Percentiles rank a stretch among this genome's conserved stretches.
Evolutionary conservation across 2,113 vertebrate genomes (phyloP).

Genomic region (Callospermophilus lateralis): DNA sequence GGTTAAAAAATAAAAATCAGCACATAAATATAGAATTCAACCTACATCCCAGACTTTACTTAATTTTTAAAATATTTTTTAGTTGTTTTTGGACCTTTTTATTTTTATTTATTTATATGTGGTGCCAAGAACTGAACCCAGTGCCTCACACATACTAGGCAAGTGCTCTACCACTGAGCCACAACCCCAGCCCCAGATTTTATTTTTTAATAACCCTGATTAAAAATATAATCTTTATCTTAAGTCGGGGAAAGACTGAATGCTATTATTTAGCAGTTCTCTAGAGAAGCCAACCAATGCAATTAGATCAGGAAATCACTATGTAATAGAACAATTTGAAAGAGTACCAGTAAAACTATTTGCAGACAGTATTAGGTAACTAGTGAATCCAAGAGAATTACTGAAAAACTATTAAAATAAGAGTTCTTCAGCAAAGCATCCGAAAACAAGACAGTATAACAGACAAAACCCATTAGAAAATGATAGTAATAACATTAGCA

Average conservation of each 20-base stretch:
- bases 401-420: background rate
- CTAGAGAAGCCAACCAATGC: background rate
- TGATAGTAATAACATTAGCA: background rate
- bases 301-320: background rate
- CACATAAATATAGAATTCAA: constrained; percentile 33
- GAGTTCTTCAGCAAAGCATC: background rate
- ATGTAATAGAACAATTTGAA: background rate
- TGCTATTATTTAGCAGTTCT: background rate
- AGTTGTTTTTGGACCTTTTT: too few relatives aligned
- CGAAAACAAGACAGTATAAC: background rate
- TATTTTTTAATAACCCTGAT: constrained; percentile 45
- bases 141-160: too few relatives aligned
- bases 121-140: too few relatives aligned
- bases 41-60: background rate
- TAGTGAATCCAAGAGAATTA: constrained; percentile 4
- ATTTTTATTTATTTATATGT: too few relatives aligned
- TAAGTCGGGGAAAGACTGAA: background rate
- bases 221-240: constrained; percentile 6
- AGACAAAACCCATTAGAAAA: background rate
- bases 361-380: background rate
- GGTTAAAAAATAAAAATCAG: background rate
- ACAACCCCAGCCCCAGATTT: too few relatives aligned
- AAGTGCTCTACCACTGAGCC: too few relatives aligned
- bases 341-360: background rate
- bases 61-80: too few relatives aligned